These are phyloP conservation scores for Odontomachus brunneus DNA, from an alignment of 1,140 invertebrate genomes.

Conservation along the genomic window DNA sequence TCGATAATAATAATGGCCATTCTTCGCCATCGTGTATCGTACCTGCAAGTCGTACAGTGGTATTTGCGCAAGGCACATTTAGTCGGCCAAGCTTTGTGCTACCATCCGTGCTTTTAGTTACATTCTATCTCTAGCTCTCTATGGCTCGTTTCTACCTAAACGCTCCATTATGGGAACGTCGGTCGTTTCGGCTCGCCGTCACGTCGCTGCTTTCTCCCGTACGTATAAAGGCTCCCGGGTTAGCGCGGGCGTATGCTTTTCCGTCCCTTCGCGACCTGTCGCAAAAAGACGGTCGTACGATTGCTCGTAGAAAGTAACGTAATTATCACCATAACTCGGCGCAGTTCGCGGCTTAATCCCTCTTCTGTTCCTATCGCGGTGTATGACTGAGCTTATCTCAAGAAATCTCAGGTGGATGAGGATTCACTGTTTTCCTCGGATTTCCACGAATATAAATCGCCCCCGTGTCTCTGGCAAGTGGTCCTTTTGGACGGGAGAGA, in stretches of 20 bases:
- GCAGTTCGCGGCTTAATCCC: background rate
- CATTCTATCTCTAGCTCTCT: background rate
- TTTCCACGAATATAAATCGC: background rate
- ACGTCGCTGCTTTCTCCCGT: background rate
- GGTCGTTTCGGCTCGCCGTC: conserved; percentile 48
- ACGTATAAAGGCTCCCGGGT: conserved; percentile 16
- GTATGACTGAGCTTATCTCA: background rate
- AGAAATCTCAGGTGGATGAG: background rate
- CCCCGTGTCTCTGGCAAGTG: background rate
- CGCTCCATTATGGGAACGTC: conserved; percentile 53
- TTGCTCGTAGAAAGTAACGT: conserved; percentile 8
- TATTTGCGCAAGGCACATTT: conserved; percentile 25
- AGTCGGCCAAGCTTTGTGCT: conserved; percentile 37
- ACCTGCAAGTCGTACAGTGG: conserved; percentile 6
- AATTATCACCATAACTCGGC: conserved; percentile 36
- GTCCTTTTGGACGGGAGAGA: background rate
- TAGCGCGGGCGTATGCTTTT: background rate
- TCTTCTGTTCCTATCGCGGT: background rate
- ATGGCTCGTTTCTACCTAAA: conserved; percentile 51
- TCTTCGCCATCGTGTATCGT: conserved; percentile 30
- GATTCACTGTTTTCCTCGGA: background rate
- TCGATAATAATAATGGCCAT: conserved; percentile 38
- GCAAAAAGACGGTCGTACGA: background rate
- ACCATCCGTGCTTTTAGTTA: conserved; percentile 17
- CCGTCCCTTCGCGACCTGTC: background rate